Conservation (phyloP, 2,113 vertebrate genomes). For the Nothocercus julius region DNA sequence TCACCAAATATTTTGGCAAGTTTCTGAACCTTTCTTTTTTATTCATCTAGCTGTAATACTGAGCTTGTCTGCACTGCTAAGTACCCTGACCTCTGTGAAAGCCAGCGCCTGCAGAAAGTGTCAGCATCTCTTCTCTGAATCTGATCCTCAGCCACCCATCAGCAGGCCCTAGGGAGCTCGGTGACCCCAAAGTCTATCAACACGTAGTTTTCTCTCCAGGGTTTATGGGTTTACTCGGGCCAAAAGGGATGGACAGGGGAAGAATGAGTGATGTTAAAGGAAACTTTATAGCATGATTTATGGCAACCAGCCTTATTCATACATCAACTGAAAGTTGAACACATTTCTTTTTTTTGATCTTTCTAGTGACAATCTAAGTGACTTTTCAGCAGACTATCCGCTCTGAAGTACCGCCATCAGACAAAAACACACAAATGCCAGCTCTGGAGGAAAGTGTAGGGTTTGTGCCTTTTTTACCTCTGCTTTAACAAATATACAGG, state of each 20-base stretch:
- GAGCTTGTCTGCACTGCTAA: neutral
- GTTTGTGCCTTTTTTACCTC: neutral
- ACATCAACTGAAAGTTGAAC: neutral
- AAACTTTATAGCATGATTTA: neutral
- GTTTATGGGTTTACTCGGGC: neutral
- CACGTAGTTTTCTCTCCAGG: neutral
- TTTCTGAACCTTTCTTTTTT: neutral
- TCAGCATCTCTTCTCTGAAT: neutral
- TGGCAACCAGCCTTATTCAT: neutral
- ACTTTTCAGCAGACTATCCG: neutral
- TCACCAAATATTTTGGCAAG: neutral
- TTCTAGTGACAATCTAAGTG: accelerated
- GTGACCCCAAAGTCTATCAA: neutral
- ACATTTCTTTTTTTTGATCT: neutral
- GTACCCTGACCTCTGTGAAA: neutral
- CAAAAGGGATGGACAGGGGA: neutral
- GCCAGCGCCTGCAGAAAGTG: neutral
- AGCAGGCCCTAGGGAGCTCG: neutral
- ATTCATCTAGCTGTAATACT: neutral
- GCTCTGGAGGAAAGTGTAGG: conserved; percentile 13
- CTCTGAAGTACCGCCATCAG: neutral
- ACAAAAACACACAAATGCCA: neutral
- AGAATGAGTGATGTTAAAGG: neutral
- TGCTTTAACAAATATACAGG: neutral
- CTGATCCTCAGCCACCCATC: accelerated